phyloP scores from a whole-genome alignment of 2,113 vertebrate species.

The Dicentrarchus labrax region DNA sequence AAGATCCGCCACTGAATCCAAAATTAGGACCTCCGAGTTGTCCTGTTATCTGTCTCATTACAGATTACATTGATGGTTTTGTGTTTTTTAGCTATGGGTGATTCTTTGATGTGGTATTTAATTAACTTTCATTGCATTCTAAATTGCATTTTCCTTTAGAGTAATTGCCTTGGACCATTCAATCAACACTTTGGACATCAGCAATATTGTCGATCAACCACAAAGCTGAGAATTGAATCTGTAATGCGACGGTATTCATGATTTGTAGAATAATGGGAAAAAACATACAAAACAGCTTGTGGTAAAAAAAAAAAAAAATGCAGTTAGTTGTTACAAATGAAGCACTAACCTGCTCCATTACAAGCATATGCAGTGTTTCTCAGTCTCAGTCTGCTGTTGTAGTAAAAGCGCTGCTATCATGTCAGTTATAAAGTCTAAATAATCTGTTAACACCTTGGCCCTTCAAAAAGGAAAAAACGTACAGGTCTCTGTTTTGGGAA shows the following conservation, averaged over 20 bases:
- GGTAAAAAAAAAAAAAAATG: neutral
- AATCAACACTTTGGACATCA: neutral
- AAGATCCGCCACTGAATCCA: neutral
- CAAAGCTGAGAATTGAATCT: neutral
- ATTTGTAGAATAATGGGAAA: too few species aligned
- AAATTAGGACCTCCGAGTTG: neutral
- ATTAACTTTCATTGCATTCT: neutral
- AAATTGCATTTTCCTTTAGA: neutral
- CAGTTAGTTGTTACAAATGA: neutral
- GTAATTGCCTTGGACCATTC: neutral
- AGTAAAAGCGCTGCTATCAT: conserved; percentile 9
- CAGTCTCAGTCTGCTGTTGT: conserved; percentile 6
- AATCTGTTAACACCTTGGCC: conserved; percentile 10
- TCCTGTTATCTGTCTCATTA: neutral
- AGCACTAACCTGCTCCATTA: neutral
- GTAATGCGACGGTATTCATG: neutral
- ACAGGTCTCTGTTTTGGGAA: conserved; percentile 72
- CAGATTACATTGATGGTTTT: neutral
- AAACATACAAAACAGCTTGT: too few species aligned
- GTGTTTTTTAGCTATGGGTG: neutral
- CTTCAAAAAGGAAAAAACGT: neutral
- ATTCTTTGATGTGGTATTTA: neutral
- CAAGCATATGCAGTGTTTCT: conserved; percentile 1
- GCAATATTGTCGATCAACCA: neutral
- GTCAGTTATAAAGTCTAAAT: conserved; percentile 36